A percentile compares a stretch with the other conserved stretches of the same genome.
These are phyloP conservation scores for Heliconius charithonia DNA, from an alignment of 2,888 invertebrate genomes.

Conservation along the genomic window DNA sequence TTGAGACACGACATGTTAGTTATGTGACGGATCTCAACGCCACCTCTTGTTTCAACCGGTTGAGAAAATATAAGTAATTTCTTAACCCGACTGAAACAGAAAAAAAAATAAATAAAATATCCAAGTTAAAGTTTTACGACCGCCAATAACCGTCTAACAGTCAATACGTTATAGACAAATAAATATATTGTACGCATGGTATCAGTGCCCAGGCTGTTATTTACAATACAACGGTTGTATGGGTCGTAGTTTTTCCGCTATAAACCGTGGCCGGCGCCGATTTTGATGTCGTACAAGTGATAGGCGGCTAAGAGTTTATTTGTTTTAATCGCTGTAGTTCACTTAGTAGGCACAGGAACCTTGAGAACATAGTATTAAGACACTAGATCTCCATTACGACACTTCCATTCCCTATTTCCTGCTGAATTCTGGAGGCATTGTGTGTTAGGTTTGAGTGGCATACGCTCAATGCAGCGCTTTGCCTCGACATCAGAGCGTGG, in stretches of 20 bases:
- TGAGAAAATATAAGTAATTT: too few species aligned
- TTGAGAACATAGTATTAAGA: too few species aligned
- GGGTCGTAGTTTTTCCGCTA: conserved; percentile 45
- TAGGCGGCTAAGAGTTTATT: neutral
- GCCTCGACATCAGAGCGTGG: too few species aligned
- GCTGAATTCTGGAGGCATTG: too few species aligned
- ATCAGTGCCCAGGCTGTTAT: conserved; percentile 44
- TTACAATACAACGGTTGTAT: conserved; percentile 42
- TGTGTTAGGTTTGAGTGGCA: too few species aligned
- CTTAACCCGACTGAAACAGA: neutral
- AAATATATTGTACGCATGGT: conserved; percentile 24
- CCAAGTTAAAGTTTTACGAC: conserved; percentile 19
- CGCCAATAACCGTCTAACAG: conserved; percentile 28
- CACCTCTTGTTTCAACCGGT: neutral
- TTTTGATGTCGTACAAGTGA: conserved; percentile 31
- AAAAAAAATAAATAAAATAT: neutral
- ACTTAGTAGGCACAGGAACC: too few species aligned
- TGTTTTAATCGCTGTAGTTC: too few species aligned
- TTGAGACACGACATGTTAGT: neutral
- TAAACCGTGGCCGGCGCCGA: conserved; percentile 46
- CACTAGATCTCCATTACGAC: too few species aligned
- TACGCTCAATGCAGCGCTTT: too few species aligned
- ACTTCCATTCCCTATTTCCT: too few species aligned
- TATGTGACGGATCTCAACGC: neutral
- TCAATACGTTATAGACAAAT: conserved; percentile 32